These are phyloP conservation scores for Pammene aurita DNA, from an alignment of 2,888 invertebrate genomes.

Conservation along the genomic window DNA sequence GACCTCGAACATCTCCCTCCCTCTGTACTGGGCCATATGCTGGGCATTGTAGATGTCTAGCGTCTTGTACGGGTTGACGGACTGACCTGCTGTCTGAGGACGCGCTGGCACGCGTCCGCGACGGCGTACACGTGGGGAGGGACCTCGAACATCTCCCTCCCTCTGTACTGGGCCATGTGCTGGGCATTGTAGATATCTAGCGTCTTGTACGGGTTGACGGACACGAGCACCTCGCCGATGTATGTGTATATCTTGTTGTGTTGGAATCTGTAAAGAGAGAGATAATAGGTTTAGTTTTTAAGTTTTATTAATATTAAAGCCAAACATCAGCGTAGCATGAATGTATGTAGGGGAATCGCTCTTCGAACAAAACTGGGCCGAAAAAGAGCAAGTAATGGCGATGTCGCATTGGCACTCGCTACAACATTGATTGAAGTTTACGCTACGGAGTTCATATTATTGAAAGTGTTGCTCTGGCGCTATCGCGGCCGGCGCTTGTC, in stretches of 20 bases:
- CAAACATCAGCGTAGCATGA: not conserved
- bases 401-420: no score
- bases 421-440: no score
- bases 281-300: constrained; percentile 47
- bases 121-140: constrained; percentile 67
- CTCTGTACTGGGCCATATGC: constrained; percentile 93
- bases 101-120: constrained; percentile 97
- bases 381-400: no score
- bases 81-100: constrained; percentile 90
- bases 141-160: no score
- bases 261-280: constrained; percentile 88
- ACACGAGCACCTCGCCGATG: constrained; percentile 98
- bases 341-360: no score
- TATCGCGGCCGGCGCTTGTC: no score
- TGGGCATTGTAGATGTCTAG: constrained; percentile 95
- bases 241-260: constrained; percentile 98
- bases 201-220: constrained; percentile 86
- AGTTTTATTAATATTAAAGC: not conserved
- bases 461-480: no score
- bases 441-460: no score
- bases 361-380: no score
- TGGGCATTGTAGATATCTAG: no score
- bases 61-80: constrained; percentile 90
- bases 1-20: constrained; percentile 97
- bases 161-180: no score